These are phyloP conservation scores for Dicroscelio sp. DNA, from an alignment of 2,888 invertebrate genomes.

Conservation along the genomic window DNA sequence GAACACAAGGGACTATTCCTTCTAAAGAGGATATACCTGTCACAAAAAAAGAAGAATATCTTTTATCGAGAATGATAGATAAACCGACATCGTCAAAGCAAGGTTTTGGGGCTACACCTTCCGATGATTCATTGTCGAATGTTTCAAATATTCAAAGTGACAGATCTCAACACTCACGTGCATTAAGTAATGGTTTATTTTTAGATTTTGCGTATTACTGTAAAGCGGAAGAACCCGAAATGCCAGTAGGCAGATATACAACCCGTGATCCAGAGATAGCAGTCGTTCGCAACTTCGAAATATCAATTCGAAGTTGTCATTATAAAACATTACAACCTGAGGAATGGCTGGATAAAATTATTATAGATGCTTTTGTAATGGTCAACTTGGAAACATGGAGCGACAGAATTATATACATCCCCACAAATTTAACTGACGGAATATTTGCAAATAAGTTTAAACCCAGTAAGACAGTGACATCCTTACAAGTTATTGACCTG, in stretches of 20 bases:
- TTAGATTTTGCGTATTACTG: not conserved
- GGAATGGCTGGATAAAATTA: not conserved
- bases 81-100: too few relatives aligned
- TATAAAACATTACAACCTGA: not conserved
- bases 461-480: not conserved
- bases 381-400: not conserved
- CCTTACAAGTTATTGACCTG: not conserved
- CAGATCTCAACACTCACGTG: not conserved
- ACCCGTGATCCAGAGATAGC: too few relatives aligned
- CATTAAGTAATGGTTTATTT: conserved; percentile 22
- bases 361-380: conserved; percentile 23
- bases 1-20: too few relatives aligned
- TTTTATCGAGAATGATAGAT: too few relatives aligned
- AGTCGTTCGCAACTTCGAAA: not conserved
- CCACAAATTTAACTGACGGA: not conserved
- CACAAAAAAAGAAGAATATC: too few relatives aligned
- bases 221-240: not conserved
- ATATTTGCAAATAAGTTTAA: not conserved
- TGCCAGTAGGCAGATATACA: not conserved
- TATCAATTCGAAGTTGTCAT: not conserved
- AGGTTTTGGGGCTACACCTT: too few relatives aligned
- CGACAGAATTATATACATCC: conserved; percentile 34
- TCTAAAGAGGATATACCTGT: too few relatives aligned
- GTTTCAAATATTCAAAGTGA: not conserved
- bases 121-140: too few relatives aligned